These are phyloP conservation scores for Physella acuta DNA, from an alignment of 1,140 invertebrate genomes.

Conservation along the genomic window DNA sequence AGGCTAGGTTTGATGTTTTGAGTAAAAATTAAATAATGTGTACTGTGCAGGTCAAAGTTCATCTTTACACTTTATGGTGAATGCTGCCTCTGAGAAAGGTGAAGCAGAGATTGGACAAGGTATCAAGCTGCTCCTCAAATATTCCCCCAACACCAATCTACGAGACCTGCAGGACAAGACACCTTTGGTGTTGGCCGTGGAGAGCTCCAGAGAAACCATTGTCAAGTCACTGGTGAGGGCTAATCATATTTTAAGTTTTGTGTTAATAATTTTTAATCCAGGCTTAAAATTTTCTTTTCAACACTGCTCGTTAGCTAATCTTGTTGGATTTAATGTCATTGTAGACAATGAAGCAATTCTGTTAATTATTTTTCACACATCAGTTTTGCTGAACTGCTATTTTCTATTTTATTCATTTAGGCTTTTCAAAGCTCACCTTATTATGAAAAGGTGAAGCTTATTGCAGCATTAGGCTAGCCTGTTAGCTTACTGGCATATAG, in stretches of 20 bases:
- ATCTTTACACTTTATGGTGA: slow-evolving; percentile 51
- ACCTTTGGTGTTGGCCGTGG: slow-evolving; percentile 53
- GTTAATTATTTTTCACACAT: too few relatives aligned
- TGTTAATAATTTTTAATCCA: background rate
- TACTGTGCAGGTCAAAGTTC: slow-evolving; percentile 48
- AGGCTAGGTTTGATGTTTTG: too few relatives aligned
- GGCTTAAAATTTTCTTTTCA: background rate
- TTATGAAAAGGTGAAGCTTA: too few relatives aligned
- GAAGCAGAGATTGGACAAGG: slow-evolving; percentile 27
- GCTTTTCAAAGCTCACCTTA: too few relatives aligned
- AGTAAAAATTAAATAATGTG: too few relatives aligned
- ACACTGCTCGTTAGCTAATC: background rate
- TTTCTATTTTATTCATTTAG: too few relatives aligned
- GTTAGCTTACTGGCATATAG: too few relatives aligned
- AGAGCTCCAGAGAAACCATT: slow-evolving; percentile 33
- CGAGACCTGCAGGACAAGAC: slow-evolving; percentile 46
- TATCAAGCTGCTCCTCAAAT: slow-evolving; percentile 47
- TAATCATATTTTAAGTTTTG: slow-evolving; percentile 6
- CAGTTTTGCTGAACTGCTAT: too few relatives aligned
- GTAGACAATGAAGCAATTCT: background rate
- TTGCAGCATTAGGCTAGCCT: too few relatives aligned
- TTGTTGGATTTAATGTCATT: background rate
- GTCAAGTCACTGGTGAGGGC: slow-evolving; percentile 50
- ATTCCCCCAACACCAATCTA: slow-evolving; percentile 52
- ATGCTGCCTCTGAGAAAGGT: slow-evolving; percentile 32